phyloP scores from a whole-genome alignment of 2,888 invertebrate genomes.

The Bursaphelenchus okinawaensis region DNA sequence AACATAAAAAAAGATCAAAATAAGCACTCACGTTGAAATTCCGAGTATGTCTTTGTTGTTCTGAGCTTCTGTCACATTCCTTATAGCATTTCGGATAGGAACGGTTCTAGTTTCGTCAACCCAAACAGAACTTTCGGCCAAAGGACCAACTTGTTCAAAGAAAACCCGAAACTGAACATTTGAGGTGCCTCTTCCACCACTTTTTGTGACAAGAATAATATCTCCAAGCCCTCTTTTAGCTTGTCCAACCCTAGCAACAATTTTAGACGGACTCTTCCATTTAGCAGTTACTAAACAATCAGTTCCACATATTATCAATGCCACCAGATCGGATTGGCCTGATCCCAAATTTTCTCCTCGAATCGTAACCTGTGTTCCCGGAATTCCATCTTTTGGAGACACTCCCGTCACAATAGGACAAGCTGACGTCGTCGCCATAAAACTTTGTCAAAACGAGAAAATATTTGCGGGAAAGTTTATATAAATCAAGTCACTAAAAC shows the following conservation, averaged over 20 bases:
- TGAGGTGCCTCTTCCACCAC: slow-evolving; percentile 73
- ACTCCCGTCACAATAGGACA: slow-evolving; percentile 75
- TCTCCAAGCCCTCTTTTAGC: slow-evolving; percentile 80
- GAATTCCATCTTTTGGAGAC: slow-evolving; percentile 92
- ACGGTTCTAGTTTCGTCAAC: slow-evolving; percentile 79
- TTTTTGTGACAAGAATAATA: slow-evolving; percentile 78
- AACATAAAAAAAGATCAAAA: slow-evolving; percentile 14
- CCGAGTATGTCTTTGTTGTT: slow-evolving; percentile 51
- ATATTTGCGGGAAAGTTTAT: neutral
- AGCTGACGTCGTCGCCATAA: slow-evolving; percentile 13
- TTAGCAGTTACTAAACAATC: slow-evolving; percentile 83
- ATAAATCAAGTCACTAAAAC: neutral
- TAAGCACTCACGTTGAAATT: slow-evolving; percentile 24
- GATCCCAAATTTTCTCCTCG: slow-evolving; percentile 88
- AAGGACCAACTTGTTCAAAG: slow-evolving; percentile 68
- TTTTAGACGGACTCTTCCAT: slow-evolving; percentile 96
- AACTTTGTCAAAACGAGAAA: neutral
- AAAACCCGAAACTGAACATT: slow-evolving; percentile 63
- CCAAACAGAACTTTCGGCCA: slow-evolving; percentile 97
- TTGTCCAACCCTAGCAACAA: slow-evolving; percentile 86
- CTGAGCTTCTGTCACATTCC: slow-evolving; percentile 39
- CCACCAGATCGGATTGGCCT: slow-evolving; percentile 76
- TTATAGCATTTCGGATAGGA: slow-evolving; percentile 46
- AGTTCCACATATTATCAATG: slow-evolving; percentile 86
- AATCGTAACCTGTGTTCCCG: slow-evolving; percentile 77